Base-by-base conservation (phyloP, 2,797 vertebrate species). In the Chaetophractus vellerosus region DNA sequence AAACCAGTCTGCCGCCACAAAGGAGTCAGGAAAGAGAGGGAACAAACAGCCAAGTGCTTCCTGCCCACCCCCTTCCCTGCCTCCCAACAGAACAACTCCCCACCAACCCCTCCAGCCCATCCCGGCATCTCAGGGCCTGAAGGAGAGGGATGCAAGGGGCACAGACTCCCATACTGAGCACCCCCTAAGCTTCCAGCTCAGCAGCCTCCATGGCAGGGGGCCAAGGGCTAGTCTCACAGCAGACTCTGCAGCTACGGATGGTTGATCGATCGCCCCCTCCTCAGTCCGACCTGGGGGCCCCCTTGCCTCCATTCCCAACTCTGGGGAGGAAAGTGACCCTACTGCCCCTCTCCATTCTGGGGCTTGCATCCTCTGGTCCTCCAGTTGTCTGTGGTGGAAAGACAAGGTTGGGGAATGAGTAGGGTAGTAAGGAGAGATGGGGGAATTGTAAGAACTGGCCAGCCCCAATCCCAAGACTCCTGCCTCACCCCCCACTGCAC, bases 1-100 rank as follows among this genome's bases (percentile, higher is more conserved):
- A 97, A 97, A 50, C 95, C 95, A 28, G 93, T 76, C 95, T 90
- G 84, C 88, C 2, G 31, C 93, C 95, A 97, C 95, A 93, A 95
- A 97, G 90, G 92, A 97, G 50, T 93, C 97, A 97, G 97, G 96
- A 96, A 97, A 96, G 94, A 94, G 69, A 93, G 88, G 63, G 93
- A 95, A 94, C 86, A 96, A 96, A 96, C 69, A 94, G 85, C 87
- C 93, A 85, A 93, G 88, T 31, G 82, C 88, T 94, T 97, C 96
- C 97, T 94, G 96, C 75, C 88, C 71, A 18, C 63, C 50, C 83
- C 45, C 38, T 79, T 50, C 83, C 61, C 89, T 41, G 45, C 83
- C 84, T 84, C 55, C 36, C 95, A 68, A 14, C 78, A 33, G 15
- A 75, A 55, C 41, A 71, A 55, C 23, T 24, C 31, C 38, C 63